Base-by-base conservation (phyloP, 2,797 vertebrate genomes). In the Pteropus rufus region DNA sequence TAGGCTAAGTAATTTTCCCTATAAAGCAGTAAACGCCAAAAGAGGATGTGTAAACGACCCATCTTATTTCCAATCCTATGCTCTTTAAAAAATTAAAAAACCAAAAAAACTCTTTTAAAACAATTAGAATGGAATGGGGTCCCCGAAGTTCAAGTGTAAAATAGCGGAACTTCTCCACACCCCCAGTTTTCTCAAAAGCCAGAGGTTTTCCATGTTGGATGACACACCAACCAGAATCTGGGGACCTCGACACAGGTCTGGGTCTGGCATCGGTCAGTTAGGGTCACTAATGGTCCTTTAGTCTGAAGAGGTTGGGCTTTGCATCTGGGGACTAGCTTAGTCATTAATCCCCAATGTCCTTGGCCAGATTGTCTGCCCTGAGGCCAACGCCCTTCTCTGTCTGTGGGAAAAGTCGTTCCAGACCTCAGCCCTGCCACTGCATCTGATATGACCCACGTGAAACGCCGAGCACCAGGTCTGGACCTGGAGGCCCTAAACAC, bases 361-460 rank as follows among this genome's bases (percentile, higher is more conserved):
- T 4, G n/a, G 19, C 62, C 19, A 1, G 12, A 23, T 29, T 0
- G 18, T 0, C 3, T 26, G 10, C 24, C 14, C 54, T 1, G 5
- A n/a, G 31, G 49, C 39, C 41, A 1, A 0, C 0, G 2, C 2
- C 18, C 10, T 6, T 29, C 46, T 70, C 64, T 82, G 46, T 4
- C 34, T 5, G 26, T 0, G 7, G 26, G 16, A 31, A 2, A 58
- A 11, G 5, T 10, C 11, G 16, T 41, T 3, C 46, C 7, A 6
- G 1, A n/a, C 2, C 26, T n/a, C 0, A 3, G 14, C 0, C 1
- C 15, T 10, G 7, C 12, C 2, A 7, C 31, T 2, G 64, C 10
- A 1, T 4, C 23, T 0, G 0, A 16, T 26, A 2, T 6, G 26
- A 39, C 0, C 0, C 5, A 5, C 1, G 12, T 0, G 10, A 44